phyloP scores from a whole-genome alignment of 2,113 vertebrate genomes.

The Pseudorasbora parva region DNA sequence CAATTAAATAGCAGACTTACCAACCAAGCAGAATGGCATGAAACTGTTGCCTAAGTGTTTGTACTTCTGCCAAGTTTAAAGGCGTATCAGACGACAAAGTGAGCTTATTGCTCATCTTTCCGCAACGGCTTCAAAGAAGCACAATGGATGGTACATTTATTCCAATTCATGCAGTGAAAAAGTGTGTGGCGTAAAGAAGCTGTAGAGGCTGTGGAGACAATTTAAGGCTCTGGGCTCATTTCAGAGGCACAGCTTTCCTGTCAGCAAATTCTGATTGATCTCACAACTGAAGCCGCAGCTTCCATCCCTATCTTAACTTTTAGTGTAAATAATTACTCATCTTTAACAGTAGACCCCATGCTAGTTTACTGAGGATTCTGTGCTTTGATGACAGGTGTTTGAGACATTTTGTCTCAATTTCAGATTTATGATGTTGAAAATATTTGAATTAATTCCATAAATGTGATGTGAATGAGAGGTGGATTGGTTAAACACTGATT shows the following conservation, averaged over 20 bases:
- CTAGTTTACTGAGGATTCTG: neutral
- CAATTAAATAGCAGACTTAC: slow-evolving; percentile 23
- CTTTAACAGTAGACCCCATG: neutral
- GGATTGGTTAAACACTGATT: neutral
- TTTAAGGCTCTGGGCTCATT: slow-evolving; percentile 7
- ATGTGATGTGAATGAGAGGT: neutral
- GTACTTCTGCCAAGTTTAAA: slow-evolving; percentile 17
- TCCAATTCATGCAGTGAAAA: slow-evolving; percentile 9
- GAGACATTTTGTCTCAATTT: neutral
- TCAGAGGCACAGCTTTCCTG: slow-evolving; percentile 16
- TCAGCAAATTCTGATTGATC: slow-evolving; percentile 7
- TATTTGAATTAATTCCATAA: neutral
- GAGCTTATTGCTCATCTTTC: neutral
- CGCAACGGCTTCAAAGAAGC: neutral
- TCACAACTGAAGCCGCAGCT: neutral
- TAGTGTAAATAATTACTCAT: neutral
- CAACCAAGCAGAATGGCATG: neutral
- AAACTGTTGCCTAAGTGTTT: slow-evolving; percentile 1
- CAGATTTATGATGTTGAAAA: neutral
- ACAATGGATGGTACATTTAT: slow-evolving; percentile 31
- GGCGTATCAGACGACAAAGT: neutral
- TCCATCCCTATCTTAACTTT: neutral
- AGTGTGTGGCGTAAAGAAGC: neutral
- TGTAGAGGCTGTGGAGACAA: neutral
- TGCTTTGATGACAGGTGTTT: neutral